Evolutionary conservation across 2,888 invertebrate species (phyloP).

Genomic region (Tolmerus cingulatus): DNA sequence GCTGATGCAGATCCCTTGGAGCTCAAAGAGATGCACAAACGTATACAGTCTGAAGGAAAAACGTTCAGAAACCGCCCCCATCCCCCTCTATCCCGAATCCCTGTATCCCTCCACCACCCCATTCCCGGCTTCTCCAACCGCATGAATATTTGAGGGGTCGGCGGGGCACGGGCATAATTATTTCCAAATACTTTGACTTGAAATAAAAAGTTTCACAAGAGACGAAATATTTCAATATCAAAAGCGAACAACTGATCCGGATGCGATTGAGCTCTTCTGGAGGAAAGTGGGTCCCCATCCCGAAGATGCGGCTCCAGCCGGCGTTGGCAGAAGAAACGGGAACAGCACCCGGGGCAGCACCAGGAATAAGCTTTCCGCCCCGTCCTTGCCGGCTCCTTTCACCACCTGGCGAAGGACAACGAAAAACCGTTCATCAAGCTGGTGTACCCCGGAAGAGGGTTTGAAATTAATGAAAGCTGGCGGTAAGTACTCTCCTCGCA

Average conservation of each 20-base stretch:
- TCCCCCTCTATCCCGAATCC: too few species aligned
- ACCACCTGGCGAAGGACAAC: constrained; percentile 54
- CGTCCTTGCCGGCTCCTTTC: neutral
- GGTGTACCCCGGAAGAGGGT: constrained; percentile 67
- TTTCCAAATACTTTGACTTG: constrained; percentile 41
- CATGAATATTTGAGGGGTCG: neutral
- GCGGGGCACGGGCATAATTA: constrained; percentile 42
- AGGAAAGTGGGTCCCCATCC: constrained; percentile 65
- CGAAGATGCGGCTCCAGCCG: neutral
- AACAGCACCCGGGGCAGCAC: constrained; percentile 10
- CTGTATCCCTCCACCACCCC: too few species aligned
- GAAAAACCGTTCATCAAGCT: constrained; percentile 62
- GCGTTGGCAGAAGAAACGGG: neutral
- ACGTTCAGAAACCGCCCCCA: neutral
- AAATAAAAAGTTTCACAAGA: constrained; percentile 1
- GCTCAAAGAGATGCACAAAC: constrained; percentile 31
- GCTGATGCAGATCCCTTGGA: constrained; percentile 7
- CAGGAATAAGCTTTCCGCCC: constrained; percentile 53
- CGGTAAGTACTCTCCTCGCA: constrained; percentile 53
- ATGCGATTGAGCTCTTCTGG: constrained; percentile 68
- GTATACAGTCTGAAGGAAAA: constrained; percentile 2
- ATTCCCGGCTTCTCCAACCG: neutral
- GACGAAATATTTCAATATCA: constrained; percentile 46
- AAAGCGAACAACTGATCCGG: constrained; percentile 72
- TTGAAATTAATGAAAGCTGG: constrained; percentile 69